phyloP scores from a whole-genome alignment of 2,113 vertebrate species.

The Tyrannus savana region DNA sequence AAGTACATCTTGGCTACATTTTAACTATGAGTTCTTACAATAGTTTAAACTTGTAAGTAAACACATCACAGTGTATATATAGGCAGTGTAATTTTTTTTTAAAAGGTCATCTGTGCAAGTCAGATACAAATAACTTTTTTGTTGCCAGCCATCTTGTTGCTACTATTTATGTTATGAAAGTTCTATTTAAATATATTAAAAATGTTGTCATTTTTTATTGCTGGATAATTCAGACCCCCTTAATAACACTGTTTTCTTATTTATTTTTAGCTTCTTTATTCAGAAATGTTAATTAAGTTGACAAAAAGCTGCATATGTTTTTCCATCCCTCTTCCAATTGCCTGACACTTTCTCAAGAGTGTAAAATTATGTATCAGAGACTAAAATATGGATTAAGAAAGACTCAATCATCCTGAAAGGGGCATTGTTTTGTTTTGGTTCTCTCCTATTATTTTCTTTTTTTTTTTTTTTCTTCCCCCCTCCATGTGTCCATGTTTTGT shows the following conservation, averaged over 20 bases:
- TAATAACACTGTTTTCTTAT: conserved; percentile 13
- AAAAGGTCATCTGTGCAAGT: neutral
- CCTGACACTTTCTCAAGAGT: conserved; percentile 8
- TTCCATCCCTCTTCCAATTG: neutral
- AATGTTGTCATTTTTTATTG: neutral
- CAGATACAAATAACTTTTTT: neutral
- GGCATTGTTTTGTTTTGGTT: neutral
- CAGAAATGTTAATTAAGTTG: conserved; percentile 25
- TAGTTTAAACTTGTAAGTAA: conserved; percentile 35
- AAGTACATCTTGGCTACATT: conserved; percentile 7
- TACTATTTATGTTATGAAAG: neutral
- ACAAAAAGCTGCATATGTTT: conserved; percentile 14
- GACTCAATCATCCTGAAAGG: conserved; percentile 27
- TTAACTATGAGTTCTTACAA: neutral
- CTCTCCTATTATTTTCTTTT: neutral
- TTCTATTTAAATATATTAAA: conserved; percentile 18
- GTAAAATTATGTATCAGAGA: conserved; percentile 20
- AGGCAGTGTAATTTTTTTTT: neutral
- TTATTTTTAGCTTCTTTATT: conserved; percentile 29
- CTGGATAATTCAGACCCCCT: conserved; percentile 1
- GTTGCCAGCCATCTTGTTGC: neutral
- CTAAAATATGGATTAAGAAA: conserved; percentile 34
- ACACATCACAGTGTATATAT: neutral
- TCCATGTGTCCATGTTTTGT: neutral
- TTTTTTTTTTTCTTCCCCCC: neutral